Conservation (phyloP, 2,888 invertebrate species). For the Drosophila melanosoma region DNA sequence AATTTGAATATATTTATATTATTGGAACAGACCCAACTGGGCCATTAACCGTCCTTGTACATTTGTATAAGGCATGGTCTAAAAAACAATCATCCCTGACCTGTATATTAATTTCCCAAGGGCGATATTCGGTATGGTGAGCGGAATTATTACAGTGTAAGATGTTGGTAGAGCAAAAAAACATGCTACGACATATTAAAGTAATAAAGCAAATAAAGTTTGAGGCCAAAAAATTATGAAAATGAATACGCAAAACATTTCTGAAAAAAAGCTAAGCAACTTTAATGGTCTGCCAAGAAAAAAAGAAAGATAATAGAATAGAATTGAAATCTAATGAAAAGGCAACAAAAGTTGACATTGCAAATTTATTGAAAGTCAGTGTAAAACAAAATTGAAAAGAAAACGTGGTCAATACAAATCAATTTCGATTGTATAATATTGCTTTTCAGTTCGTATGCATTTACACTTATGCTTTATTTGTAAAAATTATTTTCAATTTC, state of each 20-base stretch:
- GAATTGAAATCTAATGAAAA: constrained; percentile 27
- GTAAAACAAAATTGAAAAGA: constrained; percentile 20
- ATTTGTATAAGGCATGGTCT: constrained; percentile 15
- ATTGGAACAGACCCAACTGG: not conserved
- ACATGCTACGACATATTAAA: constrained; percentile 56
- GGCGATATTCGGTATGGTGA: constrained; percentile 48
- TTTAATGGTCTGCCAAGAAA: constrained; percentile 27
- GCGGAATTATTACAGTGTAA: constrained; percentile 19
- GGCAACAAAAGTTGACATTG: constrained; percentile 1
- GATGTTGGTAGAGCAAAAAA: constrained; percentile 45
- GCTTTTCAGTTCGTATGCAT: not conserved
- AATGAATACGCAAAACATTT: constrained; percentile 38
- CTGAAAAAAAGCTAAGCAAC: constrained; percentile 19
- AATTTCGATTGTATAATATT: not conserved
- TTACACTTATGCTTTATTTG: not conserved
- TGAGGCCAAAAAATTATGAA: constrained; percentile 30
- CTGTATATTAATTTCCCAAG: constrained; percentile 70
- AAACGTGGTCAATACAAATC: constrained; percentile 16
- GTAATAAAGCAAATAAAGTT: constrained; percentile 8
- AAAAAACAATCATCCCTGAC: constrained; percentile 7
- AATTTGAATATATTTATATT: not conserved
- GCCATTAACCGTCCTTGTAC: not conserved
- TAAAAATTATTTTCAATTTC: not conserved
- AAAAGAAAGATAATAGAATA: constrained; percentile 13
- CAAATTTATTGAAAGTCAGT: constrained; percentile 22